Conservation (phyloP, 2,888 invertebrate species). For the Beris chalybata region DNA sequence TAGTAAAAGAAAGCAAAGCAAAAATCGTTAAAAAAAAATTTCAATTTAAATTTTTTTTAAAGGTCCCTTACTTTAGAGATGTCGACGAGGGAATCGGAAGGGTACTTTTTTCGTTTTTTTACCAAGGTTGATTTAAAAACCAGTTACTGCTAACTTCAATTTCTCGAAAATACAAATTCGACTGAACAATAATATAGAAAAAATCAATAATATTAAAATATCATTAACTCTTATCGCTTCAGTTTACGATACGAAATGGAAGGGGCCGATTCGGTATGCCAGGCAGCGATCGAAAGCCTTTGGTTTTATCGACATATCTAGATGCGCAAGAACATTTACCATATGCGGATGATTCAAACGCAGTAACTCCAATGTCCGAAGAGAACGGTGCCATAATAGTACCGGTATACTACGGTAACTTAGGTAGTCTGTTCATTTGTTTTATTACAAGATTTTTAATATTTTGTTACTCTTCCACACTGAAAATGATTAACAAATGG, state of each 20-base stretch:
- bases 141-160: no score
- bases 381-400: slow-evolving; percentile 95
- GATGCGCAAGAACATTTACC: slow-evolving; percentile 94
- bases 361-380: slow-evolving; percentile 97
- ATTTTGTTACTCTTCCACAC: slow-evolving; percentile 11
- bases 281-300: slow-evolving; percentile 87
- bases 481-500: slow-evolving; percentile 1
- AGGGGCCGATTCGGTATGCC: slow-evolving; percentile 75
- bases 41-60: no score
- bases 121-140: no score
- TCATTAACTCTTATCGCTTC: slow-evolving; percentile 26
- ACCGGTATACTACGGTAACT: slow-evolving; percentile 84
- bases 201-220: no score
- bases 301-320: slow-evolving; percentile 91
- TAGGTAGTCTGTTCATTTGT: slow-evolving; percentile 60
- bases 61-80: no score
- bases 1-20: no score
- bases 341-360: slow-evolving; percentile 96
- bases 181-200: no score
- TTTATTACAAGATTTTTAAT: slow-evolving; percentile 20
- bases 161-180: no score
- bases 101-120: no score
- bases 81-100: no score
- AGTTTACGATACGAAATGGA: slow-evolving; percentile 86
- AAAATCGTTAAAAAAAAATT: no score